Base-by-base conservation (phyloP, 2,888 invertebrate genomes). In the Bellardia pandia region DNA sequence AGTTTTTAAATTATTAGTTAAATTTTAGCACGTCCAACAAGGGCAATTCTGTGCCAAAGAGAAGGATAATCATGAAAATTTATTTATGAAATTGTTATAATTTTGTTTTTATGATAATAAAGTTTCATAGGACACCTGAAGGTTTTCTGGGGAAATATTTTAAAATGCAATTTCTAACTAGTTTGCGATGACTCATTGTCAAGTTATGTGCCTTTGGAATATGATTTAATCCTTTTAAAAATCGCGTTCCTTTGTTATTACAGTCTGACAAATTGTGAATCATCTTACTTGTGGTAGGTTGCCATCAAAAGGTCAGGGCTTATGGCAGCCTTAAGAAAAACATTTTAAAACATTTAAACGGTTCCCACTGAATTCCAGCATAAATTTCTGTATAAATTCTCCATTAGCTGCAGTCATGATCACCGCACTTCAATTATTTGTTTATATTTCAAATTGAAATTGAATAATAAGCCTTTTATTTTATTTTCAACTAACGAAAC, bases 381-480 rank as follows among this genome's bases (percentile, higher is more conserved):
- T n/a, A 14, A n/a, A 5, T n/a, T 14, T 14, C 5, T 13, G 3
- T 1, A n/a, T 51, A n/a, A 14, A 51, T n/a, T 51, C 5, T 51
- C 13, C 14, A 13, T 13, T 14, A 48, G 3, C 69, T 69, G 6
- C 9, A 13, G 62, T 23, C 69, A 60, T 60, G 37, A 71, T 60
- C 45, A 45, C 45, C 45, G 33, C 9, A n/a, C 8, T 37, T 48
- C 33, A 4, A 58, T 58, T 58, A 8, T 56, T 68, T 69, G 23
- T 23, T 68, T 16, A 42, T 37, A 37, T 58, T 30, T 53, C 40
- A 68, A 81, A 75, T 60, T 68, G 11, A 78, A 86, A 78, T 82
- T 74, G 58, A 72, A 56, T 69, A 81, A 76, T 86, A 58, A 81
- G 72, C 77, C 66, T 58, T 77, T 64, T 81, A 64, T 42, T 45